These are phyloP conservation scores for Druon quercuslanigerum DNA, from an alignment of 1,140 invertebrate genomes.

Conservation along the genomic window DNA sequence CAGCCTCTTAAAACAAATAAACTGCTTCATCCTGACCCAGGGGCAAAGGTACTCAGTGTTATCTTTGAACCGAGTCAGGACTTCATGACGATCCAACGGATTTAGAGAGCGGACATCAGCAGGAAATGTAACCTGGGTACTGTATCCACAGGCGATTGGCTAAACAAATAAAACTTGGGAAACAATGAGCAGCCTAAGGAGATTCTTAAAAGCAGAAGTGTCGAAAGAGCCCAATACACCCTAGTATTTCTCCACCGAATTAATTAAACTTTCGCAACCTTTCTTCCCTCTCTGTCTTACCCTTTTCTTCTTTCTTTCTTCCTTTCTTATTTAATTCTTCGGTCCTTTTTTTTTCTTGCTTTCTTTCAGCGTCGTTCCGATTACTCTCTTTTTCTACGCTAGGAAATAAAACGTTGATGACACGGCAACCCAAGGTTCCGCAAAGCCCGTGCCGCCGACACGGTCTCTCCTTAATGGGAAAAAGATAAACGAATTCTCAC, in stretches of 20 bases:
- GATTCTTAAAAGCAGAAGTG: background rate
- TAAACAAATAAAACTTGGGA: background rate
- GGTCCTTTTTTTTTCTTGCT: background rate
- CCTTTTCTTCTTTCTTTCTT: background rate
- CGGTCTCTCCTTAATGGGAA: conserved; percentile 61
- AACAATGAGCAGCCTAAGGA: conserved; percentile 10
- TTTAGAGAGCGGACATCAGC: background rate
- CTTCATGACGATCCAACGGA: no score
- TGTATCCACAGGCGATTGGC: background rate
- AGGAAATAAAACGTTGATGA: conserved; percentile 67
- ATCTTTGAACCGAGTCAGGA: no score
- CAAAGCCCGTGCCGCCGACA: conserved; percentile 36
- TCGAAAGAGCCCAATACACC: background rate
- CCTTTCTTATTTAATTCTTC: conserved; percentile 26
- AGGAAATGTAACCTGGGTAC: background rate
- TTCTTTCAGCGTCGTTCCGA: conserved; percentile 10
- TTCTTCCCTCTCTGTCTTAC: conserved; percentile 26
- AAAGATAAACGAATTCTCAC: conserved; percentile 69
- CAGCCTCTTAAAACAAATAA: no score
- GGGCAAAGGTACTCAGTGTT: no score
- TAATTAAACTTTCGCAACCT: conserved; percentile 64
- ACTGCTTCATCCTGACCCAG: no score
- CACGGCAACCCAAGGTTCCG: conserved; percentile 43
- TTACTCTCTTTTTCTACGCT: conserved; percentile 37
- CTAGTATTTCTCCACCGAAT: conserved; percentile 46